Percentiles rank a stretch among this genome's conserved stretches.
Conservation (phyloP, 2,113 vertebrate genomes). For the Apteryx mantelli region DNA sequence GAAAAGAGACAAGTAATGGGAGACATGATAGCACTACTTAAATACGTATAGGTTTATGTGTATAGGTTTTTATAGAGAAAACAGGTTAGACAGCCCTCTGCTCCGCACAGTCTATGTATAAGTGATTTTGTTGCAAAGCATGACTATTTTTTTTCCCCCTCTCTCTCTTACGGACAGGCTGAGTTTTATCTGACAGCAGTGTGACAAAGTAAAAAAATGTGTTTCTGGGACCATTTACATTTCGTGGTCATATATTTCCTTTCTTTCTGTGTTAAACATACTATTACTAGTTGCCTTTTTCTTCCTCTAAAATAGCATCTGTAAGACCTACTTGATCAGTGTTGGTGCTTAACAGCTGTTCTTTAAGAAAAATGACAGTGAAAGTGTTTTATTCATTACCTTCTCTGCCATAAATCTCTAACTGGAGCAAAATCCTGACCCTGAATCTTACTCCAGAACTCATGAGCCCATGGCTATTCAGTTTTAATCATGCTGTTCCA, state of each 20-base stretch:
- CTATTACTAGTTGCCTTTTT: slow-evolving; percentile 27
- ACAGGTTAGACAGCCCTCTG: background rate
- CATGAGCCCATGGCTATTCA: background rate
- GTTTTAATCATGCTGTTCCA: background rate
- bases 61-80: background rate
- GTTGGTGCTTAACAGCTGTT: background rate
- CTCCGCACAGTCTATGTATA: background rate
- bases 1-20: background rate
- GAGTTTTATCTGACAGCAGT: background rate
- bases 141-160: background rate
- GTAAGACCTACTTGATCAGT: background rate
- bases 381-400: slow-evolving; percentile 37
- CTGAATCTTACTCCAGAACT: slow-evolving; percentile 3
- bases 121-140: background rate
- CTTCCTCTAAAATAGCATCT: background rate
- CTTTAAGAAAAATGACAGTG: background rate
- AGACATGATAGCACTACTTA: background rate
- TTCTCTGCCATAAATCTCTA: slow-evolving; percentile 38
- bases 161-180: background rate
- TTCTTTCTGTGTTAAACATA: background rate
- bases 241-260: background rate
- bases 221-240: background rate
- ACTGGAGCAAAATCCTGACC: slow-evolving; percentile 22
- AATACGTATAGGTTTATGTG: rapidly evolving
- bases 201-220: background rate